These are phyloP conservation scores for Drosophila kuntzei DNA, from an alignment of 2,888 invertebrate genomes.

Conservation along the genomic window DNA sequence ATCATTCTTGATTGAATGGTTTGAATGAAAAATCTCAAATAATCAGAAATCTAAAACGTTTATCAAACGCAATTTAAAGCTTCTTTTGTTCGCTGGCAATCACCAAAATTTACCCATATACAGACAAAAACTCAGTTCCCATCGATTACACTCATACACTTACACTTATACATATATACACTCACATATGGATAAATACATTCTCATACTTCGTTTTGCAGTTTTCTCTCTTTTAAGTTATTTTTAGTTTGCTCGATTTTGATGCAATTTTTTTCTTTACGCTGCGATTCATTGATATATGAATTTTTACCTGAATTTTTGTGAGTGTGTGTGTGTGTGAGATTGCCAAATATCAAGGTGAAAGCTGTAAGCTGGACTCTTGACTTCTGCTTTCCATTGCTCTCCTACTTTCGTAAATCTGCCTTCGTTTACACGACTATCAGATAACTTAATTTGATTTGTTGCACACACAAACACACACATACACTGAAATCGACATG, in stretches of 20 bases:
- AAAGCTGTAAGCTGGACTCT: slow-evolving; percentile 1
- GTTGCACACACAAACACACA: slow-evolving; percentile 41
- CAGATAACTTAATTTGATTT: slow-evolving; percentile 74
- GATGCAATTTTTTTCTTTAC: slow-evolving; percentile 29
- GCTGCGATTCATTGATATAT: slow-evolving; percentile 43
- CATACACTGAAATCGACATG: background rate
- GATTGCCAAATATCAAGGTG: slow-evolving; percentile 44
- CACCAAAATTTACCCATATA: background rate
- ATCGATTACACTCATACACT: slow-evolving; percentile 10
- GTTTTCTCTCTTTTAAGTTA: slow-evolving; percentile 12
- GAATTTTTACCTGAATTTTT: slow-evolving; percentile 10
- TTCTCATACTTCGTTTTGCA: slow-evolving; percentile 17
- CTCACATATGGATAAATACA: slow-evolving; percentile 1
- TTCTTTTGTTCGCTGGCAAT: slow-evolving; percentile 15
- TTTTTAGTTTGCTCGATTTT: slow-evolving; percentile 34
- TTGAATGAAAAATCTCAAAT: background rate
- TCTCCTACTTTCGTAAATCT: slow-evolving; percentile 20
- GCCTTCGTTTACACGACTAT: slow-evolving; percentile 56
- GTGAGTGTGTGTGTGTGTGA: slow-evolving; percentile 11
- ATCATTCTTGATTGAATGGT: background rate
- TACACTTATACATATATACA: background rate
- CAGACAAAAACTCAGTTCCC: background rate
- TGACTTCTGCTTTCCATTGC: background rate
- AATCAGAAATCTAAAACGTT: background rate
- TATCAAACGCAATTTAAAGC: slow-evolving; percentile 2